A percentile compares a stretch with the other conserved stretches of the same genome.
Conservation (phyloP, 2,113 vertebrate genomes). For the Hippopotamus amphibius region DNA sequence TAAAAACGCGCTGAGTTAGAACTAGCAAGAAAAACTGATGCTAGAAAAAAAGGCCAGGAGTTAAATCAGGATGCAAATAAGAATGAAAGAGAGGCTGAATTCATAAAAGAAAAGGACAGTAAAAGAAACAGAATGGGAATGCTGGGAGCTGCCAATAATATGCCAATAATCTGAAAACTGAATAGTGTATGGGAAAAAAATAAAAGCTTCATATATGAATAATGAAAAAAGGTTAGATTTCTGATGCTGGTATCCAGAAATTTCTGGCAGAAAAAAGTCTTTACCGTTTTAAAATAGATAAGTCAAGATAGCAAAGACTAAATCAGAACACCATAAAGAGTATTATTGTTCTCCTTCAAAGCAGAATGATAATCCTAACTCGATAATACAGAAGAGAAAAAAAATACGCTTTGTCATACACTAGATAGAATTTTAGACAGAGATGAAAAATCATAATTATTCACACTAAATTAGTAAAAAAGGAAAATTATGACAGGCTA, state of each 20-base stretch:
- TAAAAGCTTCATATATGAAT: background rate
- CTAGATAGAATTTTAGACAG: background rate
- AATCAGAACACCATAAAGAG: background rate
- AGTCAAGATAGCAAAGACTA: background rate
- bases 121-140: background rate
- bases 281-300: background rate
- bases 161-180: background rate
- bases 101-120: slow-evolving; percentile 18
- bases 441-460: slow-evolving; percentile 28
- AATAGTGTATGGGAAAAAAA: background rate
- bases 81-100: background rate
- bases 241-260: background rate
- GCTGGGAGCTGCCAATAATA: background rate
- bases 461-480: slow-evolving; percentile 51
- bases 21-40: background rate
- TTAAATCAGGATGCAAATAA: background rate
- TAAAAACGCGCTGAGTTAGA: background rate
- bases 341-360: background rate
- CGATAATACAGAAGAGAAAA: background rate
- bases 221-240: background rate
- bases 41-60: background rate
- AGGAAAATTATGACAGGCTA: background rate
- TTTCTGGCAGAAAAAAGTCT: slow-evolving; percentile 40
- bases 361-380: background rate
- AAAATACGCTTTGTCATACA: background rate